These are phyloP conservation scores for Hyles vespertilio DNA, from an alignment of 1,140 invertebrate genomes.

Conservation along the genomic window DNA sequence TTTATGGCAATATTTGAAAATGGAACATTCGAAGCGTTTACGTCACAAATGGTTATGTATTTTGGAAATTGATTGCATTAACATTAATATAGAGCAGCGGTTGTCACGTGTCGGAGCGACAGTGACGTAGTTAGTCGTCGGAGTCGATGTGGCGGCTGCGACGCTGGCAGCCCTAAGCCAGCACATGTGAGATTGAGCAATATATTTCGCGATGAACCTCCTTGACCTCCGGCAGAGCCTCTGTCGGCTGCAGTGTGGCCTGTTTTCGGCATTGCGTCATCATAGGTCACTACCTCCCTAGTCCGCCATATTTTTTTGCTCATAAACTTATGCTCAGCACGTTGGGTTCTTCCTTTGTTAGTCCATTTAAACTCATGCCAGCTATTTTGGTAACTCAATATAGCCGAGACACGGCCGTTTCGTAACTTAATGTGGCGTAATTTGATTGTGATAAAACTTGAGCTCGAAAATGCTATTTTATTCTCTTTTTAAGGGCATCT, in stretches of 20 bases:
- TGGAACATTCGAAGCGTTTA: too few species aligned
- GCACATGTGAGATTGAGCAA: slow-evolving; percentile 43
- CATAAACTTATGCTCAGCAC: slow-evolving; percentile 61
- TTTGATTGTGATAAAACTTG: slow-evolving; percentile 48
- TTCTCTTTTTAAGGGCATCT: slow-evolving; percentile 33
- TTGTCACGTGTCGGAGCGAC: not conserved
- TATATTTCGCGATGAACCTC: slow-evolving; percentile 55
- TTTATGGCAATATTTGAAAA: too few species aligned
- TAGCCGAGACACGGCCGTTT: slow-evolving; percentile 41
- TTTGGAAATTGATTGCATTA: too few species aligned
- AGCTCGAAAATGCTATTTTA: slow-evolving; percentile 19
- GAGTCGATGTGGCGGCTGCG: slow-evolving; percentile 3
- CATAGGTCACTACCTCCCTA: slow-evolving; percentile 71
- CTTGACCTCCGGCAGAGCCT: slow-evolving; percentile 57
- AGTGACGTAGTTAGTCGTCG: not conserved
- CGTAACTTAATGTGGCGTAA: slow-evolving; percentile 58
- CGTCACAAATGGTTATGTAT: too few species aligned
- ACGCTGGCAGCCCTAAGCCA: slow-evolving; percentile 19
- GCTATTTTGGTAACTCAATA: slow-evolving; percentile 59
- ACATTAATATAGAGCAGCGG: too few species aligned
- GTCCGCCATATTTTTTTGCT: slow-evolving; percentile 67
- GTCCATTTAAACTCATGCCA: slow-evolving; percentile 57
- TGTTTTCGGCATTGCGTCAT: slow-evolving; percentile 72
- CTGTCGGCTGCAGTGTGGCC: slow-evolving; percentile 52
- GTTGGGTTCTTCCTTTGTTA: slow-evolving; percentile 65